Evolutionary conservation across 2,113 vertebrate genomes (phyloP), one percentile per base, ranked within the genome.

Genomic region (Corvus cornix): DNA sequence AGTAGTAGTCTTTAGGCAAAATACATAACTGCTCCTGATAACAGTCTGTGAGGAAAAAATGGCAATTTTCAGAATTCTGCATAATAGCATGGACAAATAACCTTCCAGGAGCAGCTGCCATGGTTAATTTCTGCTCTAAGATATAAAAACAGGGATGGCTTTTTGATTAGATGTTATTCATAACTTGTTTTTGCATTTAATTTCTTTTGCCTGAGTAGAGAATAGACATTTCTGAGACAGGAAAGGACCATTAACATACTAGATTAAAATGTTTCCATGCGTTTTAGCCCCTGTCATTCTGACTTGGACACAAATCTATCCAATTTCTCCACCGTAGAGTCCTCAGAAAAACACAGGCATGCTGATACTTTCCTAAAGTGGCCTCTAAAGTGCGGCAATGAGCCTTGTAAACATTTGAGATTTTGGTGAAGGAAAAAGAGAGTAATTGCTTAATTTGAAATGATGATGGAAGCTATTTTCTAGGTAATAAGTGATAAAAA

Each of bases 1-100:
- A 94, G 94, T 49, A 89, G 87, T 80, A 93, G 90, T 87, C 90
- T 89, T 84, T 39, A 89, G 84, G 83, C 70, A 93, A 89, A 95
- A 94, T 53, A 85, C 35, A 20, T 51, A 90, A 90, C 70, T 60
- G 66, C 16, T 93, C 43, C 74, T 90, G 91, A 79, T 93, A 96
- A 90, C 60, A 79, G 70, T 5, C 63, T 94, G 48, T 2, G 1
- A 84, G 77, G 74, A 69, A 93, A 94, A 93, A 85, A 21, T 11
- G 37, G 51, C 74, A 68, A 78, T 95, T 95, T 94, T 77, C 87
- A 90, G 79, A 76, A 85, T 93, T 90, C 87, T 88, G 60, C 56
- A 91, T 64, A 92, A 87, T 17, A 77, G n/a, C 80, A 63, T 23
- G 67, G 70, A 92, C 85, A 96, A 96, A 96, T 83, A 86, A 81